Percentiles rank a stretch among this genome's conserved stretches.
Conservation (phyloP, 2,113 vertebrate species). For the Alces alces region DNA sequence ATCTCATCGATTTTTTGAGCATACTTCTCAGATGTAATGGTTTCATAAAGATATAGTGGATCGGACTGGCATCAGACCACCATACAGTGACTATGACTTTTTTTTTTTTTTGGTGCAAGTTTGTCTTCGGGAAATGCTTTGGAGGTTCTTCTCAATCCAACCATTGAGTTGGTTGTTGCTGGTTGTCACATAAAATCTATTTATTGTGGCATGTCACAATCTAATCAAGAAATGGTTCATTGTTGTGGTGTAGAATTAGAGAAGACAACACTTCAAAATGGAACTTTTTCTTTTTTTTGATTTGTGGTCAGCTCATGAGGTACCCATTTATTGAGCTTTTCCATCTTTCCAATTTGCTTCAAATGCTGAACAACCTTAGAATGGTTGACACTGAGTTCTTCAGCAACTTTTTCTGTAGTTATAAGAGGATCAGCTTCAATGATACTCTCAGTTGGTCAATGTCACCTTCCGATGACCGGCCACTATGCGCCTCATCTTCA, state of each 20-base stretch:
- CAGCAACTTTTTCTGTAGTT: fast-evolving
- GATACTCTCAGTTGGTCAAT: not conserved
- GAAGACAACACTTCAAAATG: not conserved
- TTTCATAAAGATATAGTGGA: not conserved
- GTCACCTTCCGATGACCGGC: fast-evolving
- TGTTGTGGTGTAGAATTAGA: not conserved
- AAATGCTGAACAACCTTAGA: not conserved
- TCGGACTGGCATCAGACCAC: not conserved
- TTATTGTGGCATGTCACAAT: not conserved
- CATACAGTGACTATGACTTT: not conserved
- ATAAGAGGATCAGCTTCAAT: not conserved
- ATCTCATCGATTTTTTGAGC: not conserved
- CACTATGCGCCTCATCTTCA: not conserved
- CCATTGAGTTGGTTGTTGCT: not conserved
- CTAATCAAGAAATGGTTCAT: not conserved
- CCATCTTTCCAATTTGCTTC: not conserved
- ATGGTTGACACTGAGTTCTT: not conserved
- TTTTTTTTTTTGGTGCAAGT: not conserved
- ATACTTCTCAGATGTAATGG: not conserved
- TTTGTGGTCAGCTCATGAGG: not conserved
- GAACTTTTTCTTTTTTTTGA: not conserved
- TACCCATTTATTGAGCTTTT: not conserved
- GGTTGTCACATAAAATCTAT: not conserved
- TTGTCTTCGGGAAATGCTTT: not conserved
- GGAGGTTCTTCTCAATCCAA: not conserved